Evolutionary conservation across 1,140 invertebrate species (phyloP), one percentile per base, ranked within the genome.

Genomic region (Dreissena rostriformis): DNA sequence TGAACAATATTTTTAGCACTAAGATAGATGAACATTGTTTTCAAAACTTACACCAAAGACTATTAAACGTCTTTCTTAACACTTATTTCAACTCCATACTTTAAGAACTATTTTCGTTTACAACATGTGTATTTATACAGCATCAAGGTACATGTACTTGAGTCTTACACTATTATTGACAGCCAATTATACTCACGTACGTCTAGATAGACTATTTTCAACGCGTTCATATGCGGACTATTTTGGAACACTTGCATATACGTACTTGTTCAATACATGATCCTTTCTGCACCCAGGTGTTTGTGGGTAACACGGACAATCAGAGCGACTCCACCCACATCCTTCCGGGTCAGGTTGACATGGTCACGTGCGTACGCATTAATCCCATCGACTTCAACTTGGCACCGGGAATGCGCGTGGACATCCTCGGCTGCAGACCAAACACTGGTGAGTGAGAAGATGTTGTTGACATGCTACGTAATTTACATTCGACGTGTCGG

Each of bases 361-460:
- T 68, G 67, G 78, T 68, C 24, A 17, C 22, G 24, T 83, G 81
- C 61, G 63, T 83, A 0, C 61, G 73, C 24, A 24, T 83, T 24
- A 39, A 76, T 67, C 81, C 81, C 53, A 68, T 53, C 29, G 72
- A 74, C 24, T 83, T 65, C 55, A 71, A 19, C 57, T 52, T 53
- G 61, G 81, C 81, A 24, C 72, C 81, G n/a, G 81, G n/a, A 7
- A 28, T 83, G 26, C 61, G 81, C 29, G 39, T 83, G 19, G 81
- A 83, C 11, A 57, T 83, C 17, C 65, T 83, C 55, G 81, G 81
- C 26, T 83, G 81, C 73, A 51, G 72, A 68, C 2, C 39, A 5
- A 39, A n/a, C 66, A 15, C 78, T 79, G 53, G 0, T 39, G 2
- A 39, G 8, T 39, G 8, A 39, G 4, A 39, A 39, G 8, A 39